These are phyloP conservation scores for Cephonodes hylas DNA, from an alignment of 2,888 invertebrate genomes.

Conservation along the genomic window DNA sequence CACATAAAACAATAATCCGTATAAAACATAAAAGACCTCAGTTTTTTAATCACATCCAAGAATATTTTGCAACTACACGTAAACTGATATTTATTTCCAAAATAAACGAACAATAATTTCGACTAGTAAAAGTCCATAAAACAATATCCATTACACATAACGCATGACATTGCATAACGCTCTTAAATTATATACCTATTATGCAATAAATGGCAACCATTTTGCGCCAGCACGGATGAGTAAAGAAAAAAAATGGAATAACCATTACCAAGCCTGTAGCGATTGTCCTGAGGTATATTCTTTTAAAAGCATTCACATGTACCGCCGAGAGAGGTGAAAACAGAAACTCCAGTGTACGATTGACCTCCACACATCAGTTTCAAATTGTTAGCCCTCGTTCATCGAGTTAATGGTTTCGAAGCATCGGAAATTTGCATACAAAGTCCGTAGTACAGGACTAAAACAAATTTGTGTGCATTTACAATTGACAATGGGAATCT, in stretches of 20 bases:
- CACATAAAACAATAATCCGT: no score
- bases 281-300: neutral
- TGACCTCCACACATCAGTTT: neutral
- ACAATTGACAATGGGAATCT: no score
- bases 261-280: neutral
- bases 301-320: constrained; percentile 5
- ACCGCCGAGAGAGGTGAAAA: neutral
- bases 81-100: no score
- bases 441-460: neutral
- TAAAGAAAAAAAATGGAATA: neutral
- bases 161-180: neutral
- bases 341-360: neutral
- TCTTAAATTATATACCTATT: neutral
- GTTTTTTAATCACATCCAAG: no score
- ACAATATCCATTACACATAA: neutral
- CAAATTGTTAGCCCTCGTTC: neutral
- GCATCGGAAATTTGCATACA: neutral
- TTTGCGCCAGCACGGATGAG: neutral
- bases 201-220: neutral
- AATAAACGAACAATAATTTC: no score
- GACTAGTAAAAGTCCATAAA: neutral
- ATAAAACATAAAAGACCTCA: no score
- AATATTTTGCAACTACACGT: no score
- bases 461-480: neutral
- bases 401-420: neutral